Evolutionary conservation across 2,113 vertebrate species (phyloP).

Genomic region (Rousettus leschenaultii): DNA sequence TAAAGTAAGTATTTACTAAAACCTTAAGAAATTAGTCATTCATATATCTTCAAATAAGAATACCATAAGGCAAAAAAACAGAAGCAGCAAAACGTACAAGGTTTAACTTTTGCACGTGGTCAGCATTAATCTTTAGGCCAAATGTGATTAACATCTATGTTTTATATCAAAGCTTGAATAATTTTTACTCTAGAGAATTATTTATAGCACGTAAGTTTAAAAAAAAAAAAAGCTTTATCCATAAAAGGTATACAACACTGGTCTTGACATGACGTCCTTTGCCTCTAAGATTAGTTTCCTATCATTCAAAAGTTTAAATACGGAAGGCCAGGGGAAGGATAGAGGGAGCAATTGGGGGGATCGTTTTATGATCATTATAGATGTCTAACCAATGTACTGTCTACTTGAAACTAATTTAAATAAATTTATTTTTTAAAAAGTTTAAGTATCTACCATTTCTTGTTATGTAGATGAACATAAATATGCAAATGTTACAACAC

Average conservation of each 20-base stretch:
- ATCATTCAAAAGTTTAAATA: background rate
- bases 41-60: background rate
- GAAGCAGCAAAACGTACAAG: background rate
- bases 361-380: no score
- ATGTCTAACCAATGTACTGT: no score
- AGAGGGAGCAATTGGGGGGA: no score
- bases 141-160: background rate
- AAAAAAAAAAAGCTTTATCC: background rate
- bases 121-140: background rate
- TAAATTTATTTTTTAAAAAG: background rate
- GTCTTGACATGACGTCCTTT: background rate
- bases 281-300: background rate
- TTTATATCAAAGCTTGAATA: background rate
- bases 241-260: background rate
- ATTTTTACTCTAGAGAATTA: background rate
- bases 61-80: background rate
- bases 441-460: slow-evolving; percentile 15
- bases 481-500: background rate
- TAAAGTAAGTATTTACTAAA: background rate
- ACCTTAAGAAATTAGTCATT: background rate
- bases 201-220: background rate
- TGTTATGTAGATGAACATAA: background rate
- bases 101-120: background rate
- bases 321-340: no score
- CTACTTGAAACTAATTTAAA: no score